Percentiles rank a stretch among this genome's conserved stretches.
phyloP scores from a whole-genome alignment of 2,888 invertebrate species.

The Mythimna albipuncta region DNA sequence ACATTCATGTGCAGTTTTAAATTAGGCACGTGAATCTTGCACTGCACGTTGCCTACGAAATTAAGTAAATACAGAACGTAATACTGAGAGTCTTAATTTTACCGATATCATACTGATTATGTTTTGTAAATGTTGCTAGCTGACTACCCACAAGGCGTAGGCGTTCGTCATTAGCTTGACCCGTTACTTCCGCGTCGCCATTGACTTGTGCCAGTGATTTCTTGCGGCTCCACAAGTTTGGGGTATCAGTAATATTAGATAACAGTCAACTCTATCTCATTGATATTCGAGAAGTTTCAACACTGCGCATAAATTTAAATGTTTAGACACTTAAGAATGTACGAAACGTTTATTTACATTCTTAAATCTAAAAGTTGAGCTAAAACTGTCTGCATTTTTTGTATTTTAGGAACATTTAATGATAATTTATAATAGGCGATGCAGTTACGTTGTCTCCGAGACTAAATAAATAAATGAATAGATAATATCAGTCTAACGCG shows the following conservation, averaged over 20 bases:
- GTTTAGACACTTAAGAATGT: conserved; percentile 31
- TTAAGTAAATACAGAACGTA: background rate
- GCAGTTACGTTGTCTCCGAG: background rate
- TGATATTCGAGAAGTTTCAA: conserved; percentile 50
- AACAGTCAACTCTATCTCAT: conserved; percentile 58
- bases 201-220: conserved; percentile 48
- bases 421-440: background rate
- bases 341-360: conserved; percentile 19
- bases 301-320: conserved; percentile 41
- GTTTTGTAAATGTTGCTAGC: conserved; percentile 40
- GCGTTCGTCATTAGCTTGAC: conserved; percentile 67
- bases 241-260: conserved; percentile 56
- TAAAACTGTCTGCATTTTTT: background rate
- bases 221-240: conserved; percentile 56
- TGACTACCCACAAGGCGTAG: conserved; percentile 57
- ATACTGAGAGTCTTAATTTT: conserved; percentile 11
- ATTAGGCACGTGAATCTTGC: background rate
- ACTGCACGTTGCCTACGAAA: conserved; percentile 6
- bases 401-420: background rate
- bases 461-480: conserved; percentile 7
- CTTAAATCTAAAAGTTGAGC: conserved; percentile 2
- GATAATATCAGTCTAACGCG: conserved; percentile 8
- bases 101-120: conserved; percentile 34
- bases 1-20: conserved; percentile 9
- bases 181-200: conserved; percentile 74